phyloP scores from a whole-genome alignment of 2,113 vertebrate species.

The Semicossyphus pulcher region DNA sequence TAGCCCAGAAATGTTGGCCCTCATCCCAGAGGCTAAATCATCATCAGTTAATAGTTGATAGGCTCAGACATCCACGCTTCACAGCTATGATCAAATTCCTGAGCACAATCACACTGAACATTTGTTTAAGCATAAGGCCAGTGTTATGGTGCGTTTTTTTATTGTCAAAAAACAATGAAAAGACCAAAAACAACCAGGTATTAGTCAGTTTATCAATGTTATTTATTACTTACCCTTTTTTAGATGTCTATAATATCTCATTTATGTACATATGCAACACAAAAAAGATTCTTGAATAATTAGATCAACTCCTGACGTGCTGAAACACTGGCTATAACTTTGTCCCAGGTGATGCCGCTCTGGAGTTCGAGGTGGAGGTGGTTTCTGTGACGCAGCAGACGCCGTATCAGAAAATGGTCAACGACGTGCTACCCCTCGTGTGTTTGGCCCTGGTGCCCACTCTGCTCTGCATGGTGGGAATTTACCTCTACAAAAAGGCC shows the following conservation, averaged over 20 bases:
- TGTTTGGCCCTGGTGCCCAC: conserved; percentile 91
- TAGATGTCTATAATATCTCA: too few species aligned
- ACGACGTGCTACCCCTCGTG: conserved; percentile 88
- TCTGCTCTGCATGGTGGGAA: conserved; percentile 91
- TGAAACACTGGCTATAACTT: background rate
- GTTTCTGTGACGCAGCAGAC: conserved; percentile 87
- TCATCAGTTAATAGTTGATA: too few species aligned
- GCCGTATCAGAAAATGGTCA: conserved; percentile 91
- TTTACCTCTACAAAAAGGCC: conserved; percentile 93
- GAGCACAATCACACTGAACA: background rate
- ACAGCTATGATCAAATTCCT: background rate
- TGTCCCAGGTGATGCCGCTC: conserved; percentile 87
- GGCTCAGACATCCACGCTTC: background rate
- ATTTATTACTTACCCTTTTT: too few species aligned
- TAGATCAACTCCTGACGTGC: background rate
- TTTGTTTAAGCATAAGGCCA: background rate
- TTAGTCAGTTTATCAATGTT: too few species aligned
- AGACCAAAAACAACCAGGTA: too few species aligned
- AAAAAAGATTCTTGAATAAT: too few species aligned
- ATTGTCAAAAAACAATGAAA: background rate
- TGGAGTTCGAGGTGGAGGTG: conserved; percentile 95
- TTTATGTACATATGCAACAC: too few species aligned
- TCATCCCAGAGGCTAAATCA: too few species aligned
- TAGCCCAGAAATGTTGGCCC: too few species aligned
- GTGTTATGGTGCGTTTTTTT: background rate